Evolutionary conservation across 2,797 vertebrate species (phyloP).

Genomic region (Columba guinea): DNA sequence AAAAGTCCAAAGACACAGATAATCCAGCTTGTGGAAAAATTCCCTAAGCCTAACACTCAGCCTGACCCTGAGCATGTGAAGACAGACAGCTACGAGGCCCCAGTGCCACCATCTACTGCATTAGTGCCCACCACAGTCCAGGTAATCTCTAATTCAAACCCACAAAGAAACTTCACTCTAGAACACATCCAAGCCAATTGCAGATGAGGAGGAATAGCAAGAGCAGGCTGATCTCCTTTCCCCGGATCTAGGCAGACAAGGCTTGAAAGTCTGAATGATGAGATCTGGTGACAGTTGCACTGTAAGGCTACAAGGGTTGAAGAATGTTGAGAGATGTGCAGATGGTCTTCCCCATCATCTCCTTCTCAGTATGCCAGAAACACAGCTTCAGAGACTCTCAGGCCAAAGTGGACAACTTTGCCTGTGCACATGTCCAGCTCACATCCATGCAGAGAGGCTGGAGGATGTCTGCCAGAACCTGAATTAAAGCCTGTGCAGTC

Average conservation of each 20-base stretch:
- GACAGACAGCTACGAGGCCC: rapidly evolving
- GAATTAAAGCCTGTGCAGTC: background rate
- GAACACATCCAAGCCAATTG: background rate
- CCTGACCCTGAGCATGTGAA: background rate
- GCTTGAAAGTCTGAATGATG: background rate
- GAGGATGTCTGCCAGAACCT: background rate
- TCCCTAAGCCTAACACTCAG: background rate
- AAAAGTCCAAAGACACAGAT: background rate
- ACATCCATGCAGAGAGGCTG: background rate
- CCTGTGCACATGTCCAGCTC: background rate
- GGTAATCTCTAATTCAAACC: background rate
- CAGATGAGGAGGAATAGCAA: background rate
- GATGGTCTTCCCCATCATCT: background rate
- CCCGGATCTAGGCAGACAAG: background rate
- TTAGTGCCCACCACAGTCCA: background rate
- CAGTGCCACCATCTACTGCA: background rate
- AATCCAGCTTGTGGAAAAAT: background rate
- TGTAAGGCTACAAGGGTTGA: background rate
- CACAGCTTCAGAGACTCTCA: background rate
- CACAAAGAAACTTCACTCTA: background rate
- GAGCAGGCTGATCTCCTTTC: background rate
- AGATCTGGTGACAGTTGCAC: background rate
- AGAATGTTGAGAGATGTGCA: background rate
- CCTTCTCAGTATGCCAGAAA: background rate
- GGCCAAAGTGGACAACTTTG: background rate